Percentiles rank a stretch among this genome's conserved stretches.
Conservation (phyloP, 2,888 invertebrate species). For the Drosophila lutescens region DNA sequence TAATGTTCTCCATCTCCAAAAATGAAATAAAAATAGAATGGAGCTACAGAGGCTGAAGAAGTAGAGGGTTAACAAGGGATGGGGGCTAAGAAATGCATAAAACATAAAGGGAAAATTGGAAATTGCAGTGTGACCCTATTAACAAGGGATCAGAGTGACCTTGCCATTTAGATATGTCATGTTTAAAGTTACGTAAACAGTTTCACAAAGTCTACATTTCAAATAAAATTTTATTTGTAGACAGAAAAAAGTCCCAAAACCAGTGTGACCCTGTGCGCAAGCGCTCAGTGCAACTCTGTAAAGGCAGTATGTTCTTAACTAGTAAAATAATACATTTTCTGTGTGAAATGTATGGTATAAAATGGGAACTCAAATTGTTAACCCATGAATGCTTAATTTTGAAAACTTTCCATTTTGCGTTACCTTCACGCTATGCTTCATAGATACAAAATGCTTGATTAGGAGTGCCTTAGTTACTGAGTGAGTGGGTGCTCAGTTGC, state of each 20-base stretch:
- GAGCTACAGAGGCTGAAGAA: background rate
- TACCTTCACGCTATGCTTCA: too few species aligned
- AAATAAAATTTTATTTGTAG: too few species aligned
- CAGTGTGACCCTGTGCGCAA: background rate
- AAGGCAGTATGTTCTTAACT: background rate
- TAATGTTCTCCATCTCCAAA: slow-evolving; percentile 3
- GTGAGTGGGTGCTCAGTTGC: slow-evolving; percentile 4
- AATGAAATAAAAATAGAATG: background rate
- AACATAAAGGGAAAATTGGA: too few species aligned
- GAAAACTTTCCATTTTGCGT: too few species aligned
- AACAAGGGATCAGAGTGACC: too few species aligned
- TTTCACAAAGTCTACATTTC: too few species aligned
- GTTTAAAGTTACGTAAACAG: too few species aligned
- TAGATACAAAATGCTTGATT: background rate
- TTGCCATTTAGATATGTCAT: too few species aligned
- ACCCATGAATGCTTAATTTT: too few species aligned
- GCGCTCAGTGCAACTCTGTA: background rate
- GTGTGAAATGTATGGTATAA: background rate
- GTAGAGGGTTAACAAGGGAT: background rate
- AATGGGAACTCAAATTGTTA: background rate
- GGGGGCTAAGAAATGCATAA: too few species aligned
- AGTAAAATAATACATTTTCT: background rate
- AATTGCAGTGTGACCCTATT: too few species aligned
- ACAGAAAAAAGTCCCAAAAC: too few species aligned
- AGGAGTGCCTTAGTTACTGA: slow-evolving; percentile 2